These are phyloP conservation scores for Armadillidium nasatum DNA, from an alignment of 1,140 invertebrate species.

Conservation along the genomic window DNA sequence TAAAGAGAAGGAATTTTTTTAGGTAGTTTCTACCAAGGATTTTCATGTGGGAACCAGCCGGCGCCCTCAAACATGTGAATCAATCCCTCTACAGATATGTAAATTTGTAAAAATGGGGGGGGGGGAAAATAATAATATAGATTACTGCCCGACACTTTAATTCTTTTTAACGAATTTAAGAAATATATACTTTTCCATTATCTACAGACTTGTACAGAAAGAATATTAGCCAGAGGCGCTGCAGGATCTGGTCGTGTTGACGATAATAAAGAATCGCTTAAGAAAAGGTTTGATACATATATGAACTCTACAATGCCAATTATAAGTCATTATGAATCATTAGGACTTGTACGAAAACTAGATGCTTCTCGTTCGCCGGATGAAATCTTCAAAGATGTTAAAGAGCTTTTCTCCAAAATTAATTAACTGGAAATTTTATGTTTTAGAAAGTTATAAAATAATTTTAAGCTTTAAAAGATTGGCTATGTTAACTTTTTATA, in stretches of 20 bases:
- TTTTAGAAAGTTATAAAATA: no score
- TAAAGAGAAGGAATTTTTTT: no score
- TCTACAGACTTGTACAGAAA: slow-evolving; percentile 63
- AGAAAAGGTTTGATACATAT: slow-evolving; percentile 87
- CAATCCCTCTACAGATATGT: no score
- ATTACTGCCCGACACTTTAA: background rate
- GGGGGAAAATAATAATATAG: background rate
- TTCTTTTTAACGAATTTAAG: background rate
- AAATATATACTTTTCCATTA: slow-evolving; percentile 16
- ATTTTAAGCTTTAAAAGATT: no score
- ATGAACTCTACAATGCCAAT: slow-evolving; percentile 88
- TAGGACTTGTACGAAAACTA: slow-evolving; percentile 70
- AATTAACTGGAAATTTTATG: no score
- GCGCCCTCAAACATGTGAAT: no score
- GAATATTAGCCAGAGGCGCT: slow-evolving; percentile 79
- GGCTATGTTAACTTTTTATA: no score
- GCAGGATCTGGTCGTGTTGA: slow-evolving; percentile 87
- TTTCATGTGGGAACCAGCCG: no score
- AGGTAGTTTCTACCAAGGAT: no score
- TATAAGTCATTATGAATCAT: slow-evolving; percentile 73
- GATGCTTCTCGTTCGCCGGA: slow-evolving; percentile 65
- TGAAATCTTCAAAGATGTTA: slow-evolving; percentile 64
- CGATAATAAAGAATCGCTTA: slow-evolving; percentile 87
- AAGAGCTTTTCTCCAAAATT: slow-evolving; percentile 48
- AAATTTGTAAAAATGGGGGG: no score